Conservation (phyloP, 2,113 vertebrate genomes). For the Dolichallabes microphthalmus region DNA sequence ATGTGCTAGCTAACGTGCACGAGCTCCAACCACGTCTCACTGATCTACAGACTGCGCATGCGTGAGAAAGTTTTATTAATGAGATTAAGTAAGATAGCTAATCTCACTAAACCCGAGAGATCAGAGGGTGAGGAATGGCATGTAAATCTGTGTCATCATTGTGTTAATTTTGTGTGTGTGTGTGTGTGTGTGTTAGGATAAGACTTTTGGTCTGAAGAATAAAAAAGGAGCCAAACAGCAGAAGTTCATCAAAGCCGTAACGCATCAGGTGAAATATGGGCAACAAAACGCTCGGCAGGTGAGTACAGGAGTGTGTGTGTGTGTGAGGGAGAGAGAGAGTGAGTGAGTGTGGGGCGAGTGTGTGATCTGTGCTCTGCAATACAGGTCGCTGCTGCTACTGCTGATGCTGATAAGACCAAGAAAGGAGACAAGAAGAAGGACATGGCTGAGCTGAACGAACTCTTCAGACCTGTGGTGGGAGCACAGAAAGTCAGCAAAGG, state of each 20-base stretch:
- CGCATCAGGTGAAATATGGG: constrained; percentile 93
- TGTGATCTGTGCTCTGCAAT: background rate
- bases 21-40: background rate
- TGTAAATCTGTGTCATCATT: background rate
- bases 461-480: constrained; percentile 94
- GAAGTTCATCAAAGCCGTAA: constrained; percentile 96
- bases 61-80: background rate
- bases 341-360: background rate
- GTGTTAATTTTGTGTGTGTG: background rate
- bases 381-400: constrained; percentile 75
- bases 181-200: constrained; percentile 76
- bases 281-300: constrained; percentile 87
- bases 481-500: constrained; percentile 98
- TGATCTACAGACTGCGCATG: too few species aligned
- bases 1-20: background rate
- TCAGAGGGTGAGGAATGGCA: background rate
- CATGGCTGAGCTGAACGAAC: constrained; percentile 90
- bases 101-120: background rate
- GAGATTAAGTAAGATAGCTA: background rate
- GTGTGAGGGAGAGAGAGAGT: background rate
- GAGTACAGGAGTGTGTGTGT: background rate
- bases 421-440: constrained; percentile 97
- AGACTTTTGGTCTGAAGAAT: constrained; percentile 98
- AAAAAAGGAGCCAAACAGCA: constrained; percentile 98
- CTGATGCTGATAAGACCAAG: constrained; percentile 78